Percentiles rank a stretch among this genome's conserved stretches.
Evolutionary conservation across 92 coral and sea anemone species (phyloP).

Genomic region (Micromussa lordhowensis): DNA sequence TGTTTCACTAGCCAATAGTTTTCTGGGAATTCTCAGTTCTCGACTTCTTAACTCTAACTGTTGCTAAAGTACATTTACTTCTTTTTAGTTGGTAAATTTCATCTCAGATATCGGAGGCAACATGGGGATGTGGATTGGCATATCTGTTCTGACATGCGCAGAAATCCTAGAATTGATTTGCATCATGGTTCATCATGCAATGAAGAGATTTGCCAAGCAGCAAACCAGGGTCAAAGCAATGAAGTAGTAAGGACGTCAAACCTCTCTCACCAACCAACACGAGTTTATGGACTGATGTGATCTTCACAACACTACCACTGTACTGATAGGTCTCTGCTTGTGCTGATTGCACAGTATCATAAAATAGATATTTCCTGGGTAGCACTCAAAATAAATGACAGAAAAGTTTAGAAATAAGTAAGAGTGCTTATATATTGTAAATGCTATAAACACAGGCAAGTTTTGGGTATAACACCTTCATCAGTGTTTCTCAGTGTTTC

Average conservation of each 20-base stretch:
- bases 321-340: background rate
- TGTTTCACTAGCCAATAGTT: no score
- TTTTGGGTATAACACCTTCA: no score
- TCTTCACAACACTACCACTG: background rate
- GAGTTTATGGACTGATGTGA: background rate
- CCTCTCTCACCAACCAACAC: background rate
- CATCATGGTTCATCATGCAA: background rate
- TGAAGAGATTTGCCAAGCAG: background rate
- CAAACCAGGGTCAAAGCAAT: background rate
- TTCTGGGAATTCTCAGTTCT: no score
- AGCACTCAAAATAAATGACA: no score
- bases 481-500: no score
- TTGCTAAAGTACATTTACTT: background rate
- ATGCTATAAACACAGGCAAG: no score
- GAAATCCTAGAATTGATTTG: slow-evolving; percentile 56
- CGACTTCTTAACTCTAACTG: background rate
- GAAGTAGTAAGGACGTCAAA: background rate
- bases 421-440: no score
- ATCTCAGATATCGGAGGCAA: slow-evolving; percentile 65
- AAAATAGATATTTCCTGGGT: no score
- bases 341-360: no score
- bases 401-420: no score
- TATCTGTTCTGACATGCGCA: slow-evolving; percentile 58
- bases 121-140: slow-evolving; percentile 68
- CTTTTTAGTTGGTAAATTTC: slow-evolving; percentile 32